phyloP scores from a whole-genome alignment of 2,113 vertebrate species.

The Columba janthina region DNA sequence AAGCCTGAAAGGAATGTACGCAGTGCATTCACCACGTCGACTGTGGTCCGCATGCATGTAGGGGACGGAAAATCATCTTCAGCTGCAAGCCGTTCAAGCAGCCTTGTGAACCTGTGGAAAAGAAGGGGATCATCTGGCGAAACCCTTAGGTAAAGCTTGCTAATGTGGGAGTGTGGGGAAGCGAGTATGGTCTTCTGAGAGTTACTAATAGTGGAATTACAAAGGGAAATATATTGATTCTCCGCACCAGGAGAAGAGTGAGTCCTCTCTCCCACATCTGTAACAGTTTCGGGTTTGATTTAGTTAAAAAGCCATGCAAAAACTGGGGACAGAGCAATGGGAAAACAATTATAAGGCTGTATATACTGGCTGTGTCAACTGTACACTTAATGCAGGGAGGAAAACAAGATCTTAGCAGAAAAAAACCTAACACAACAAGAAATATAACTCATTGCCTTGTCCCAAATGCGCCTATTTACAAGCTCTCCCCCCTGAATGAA shows the following conservation, averaged over 20 bases:
- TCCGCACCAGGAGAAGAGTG: not conserved
- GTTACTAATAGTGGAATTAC: not conserved
- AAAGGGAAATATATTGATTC: not conserved
- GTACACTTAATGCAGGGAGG: not conserved
- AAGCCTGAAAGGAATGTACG: slow-evolving; percentile 98
- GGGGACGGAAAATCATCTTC: slow-evolving; percentile 96
- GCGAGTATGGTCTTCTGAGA: not conserved
- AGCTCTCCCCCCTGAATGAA: not conserved
- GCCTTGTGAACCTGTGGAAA: slow-evolving; percentile 96
- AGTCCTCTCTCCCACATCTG: not conserved
- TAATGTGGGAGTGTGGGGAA: not conserved
- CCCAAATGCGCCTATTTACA: not conserved
- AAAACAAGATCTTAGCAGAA: not conserved
- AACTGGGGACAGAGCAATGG: not conserved
- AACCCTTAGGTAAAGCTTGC: slow-evolving; percentile 88
- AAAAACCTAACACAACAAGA: not conserved
- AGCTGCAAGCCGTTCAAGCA: slow-evolving; percentile 92
- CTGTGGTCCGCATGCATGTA: slow-evolving; percentile 97
- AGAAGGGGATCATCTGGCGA: slow-evolving; percentile 93
- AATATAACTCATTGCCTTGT: not conserved
- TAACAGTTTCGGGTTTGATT: not conserved
- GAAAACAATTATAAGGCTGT: not conserved
- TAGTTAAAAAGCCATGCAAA: not conserved
- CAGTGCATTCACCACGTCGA: slow-evolving; percentile 97
- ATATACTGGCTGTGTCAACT: not conserved